Conservation (phyloP, 2,113 vertebrate genomes). For the Syngnathoides biaculeatus region DNA sequence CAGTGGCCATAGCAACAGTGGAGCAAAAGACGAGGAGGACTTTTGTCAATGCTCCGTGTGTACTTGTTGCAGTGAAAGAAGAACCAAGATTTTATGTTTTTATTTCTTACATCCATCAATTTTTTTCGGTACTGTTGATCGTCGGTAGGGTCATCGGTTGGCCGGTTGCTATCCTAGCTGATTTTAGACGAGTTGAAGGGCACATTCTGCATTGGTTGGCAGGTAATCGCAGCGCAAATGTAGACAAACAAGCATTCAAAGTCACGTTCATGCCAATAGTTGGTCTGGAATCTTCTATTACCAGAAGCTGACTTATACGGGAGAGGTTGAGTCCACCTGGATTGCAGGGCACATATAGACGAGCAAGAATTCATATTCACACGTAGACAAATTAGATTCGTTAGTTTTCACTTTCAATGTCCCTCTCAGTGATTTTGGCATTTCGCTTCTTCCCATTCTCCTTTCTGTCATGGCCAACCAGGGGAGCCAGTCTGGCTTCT, state of each 20-base stretch:
- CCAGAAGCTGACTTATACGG: too few relatives aligned
- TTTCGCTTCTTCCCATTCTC: too few relatives aligned
- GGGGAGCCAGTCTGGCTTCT: not conserved
- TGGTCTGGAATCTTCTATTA: too few relatives aligned
- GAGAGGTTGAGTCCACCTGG: too few relatives aligned
- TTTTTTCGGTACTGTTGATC: too few relatives aligned
- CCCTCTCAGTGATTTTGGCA: constrained; percentile 25
- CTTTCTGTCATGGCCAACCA: not conserved
- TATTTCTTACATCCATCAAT: not conserved
- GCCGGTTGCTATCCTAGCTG: too few relatives aligned
- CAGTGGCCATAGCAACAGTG: constrained; percentile 72
- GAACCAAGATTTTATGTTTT: not conserved
- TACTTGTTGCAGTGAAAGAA: constrained; percentile 54
- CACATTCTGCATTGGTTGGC: too few relatives aligned
- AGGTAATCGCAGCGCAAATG: too few relatives aligned
- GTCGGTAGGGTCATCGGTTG: too few relatives aligned
- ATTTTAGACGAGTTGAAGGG: too few relatives aligned
- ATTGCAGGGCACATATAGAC: not conserved
- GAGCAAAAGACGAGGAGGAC: constrained; percentile 48
- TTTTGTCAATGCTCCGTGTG: constrained; percentile 50
- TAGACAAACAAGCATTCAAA: too few relatives aligned
- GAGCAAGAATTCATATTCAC: not conserved
- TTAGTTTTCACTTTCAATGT: constrained; percentile 13
- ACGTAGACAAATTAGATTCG: constrained; percentile 3
- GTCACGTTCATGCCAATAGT: too few relatives aligned